Conservation (phyloP, 2,113 vertebrate genomes). For the Caranx melampygus region DNA sequence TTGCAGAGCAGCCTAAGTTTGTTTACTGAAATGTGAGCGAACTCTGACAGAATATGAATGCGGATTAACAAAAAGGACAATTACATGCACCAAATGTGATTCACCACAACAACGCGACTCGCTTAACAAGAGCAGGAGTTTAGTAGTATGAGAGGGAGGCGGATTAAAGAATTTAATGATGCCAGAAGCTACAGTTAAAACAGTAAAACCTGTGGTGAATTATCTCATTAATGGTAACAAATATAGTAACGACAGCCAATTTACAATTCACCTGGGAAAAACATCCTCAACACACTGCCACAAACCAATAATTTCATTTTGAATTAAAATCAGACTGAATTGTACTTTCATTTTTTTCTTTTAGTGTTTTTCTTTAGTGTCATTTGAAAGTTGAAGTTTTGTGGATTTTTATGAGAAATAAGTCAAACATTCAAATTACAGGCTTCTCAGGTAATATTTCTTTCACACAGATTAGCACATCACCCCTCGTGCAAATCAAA, state of each 20-base stretch:
- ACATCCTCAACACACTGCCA: not conserved
- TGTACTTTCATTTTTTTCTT: not conserved
- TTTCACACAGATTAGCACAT: not conserved
- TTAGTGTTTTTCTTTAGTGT: not conserved
- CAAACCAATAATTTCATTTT: not conserved
- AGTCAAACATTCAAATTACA: not conserved
- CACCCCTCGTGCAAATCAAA: not conserved
- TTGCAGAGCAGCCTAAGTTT: constrained; percentile 27
- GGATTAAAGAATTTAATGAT: not conserved
- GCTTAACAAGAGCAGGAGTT: not conserved
- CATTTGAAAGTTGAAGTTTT: not conserved
- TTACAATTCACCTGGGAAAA: not conserved
- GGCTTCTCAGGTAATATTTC: not conserved
- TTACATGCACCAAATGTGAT: constrained; percentile 1
- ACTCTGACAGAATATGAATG: constrained; percentile 15
- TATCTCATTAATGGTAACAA: not conserved
- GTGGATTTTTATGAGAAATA: not conserved
- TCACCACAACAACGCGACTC: constrained; percentile 15
- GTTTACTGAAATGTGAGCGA: constrained; percentile 25
- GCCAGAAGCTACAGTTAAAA: not conserved
- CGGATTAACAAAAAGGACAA: constrained; percentile 15
- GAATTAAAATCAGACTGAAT: not conserved
- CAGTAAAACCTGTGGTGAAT: not conserved
- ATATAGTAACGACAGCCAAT: not conserved
- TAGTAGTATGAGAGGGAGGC: not conserved